These are phyloP conservation scores for Linnaemya tessellans DNA, from an alignment of 2,888 invertebrate species.

Conservation along the genomic window DNA sequence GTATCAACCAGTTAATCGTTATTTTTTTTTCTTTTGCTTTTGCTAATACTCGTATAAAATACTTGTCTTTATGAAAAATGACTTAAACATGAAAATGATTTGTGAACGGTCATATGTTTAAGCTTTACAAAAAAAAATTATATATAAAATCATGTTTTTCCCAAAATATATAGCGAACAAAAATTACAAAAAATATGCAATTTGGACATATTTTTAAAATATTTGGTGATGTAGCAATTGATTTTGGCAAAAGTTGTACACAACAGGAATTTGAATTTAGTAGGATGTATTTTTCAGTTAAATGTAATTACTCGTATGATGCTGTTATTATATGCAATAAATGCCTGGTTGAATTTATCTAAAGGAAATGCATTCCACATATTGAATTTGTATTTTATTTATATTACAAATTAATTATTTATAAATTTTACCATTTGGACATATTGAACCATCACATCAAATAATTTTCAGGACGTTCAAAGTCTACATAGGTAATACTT, in stretches of 20 bases:
- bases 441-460: no score
- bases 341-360: no score
- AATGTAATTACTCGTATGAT: no score
- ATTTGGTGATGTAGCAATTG: slow-evolving; percentile 26
- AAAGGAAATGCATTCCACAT: no score
- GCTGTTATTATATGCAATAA: no score
- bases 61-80: slow-evolving; percentile 9
- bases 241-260: not conserved
- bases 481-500: no score
- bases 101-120: slow-evolving; percentile 13
- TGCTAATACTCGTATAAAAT: slow-evolving; percentile 27
- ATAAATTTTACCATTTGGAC: no score
- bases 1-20: slow-evolving; percentile 50
- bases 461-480: no score
- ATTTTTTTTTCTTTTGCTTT: slow-evolving; percentile 1
- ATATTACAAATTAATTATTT: no score
- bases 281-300: no score
- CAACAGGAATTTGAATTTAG: not conserved
- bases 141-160: not conserved
- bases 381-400: no score
- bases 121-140: not conserved
- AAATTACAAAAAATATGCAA: slow-evolving; percentile 16
- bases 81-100: slow-evolving; percentile 52
- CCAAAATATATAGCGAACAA: not conserved
- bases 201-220: slow-evolving; percentile 25